Percentiles rank a stretch among this genome's conserved stretches.
Conservation (phyloP, 1,140 invertebrate genomes). For the Maniola jurtina region DNA sequence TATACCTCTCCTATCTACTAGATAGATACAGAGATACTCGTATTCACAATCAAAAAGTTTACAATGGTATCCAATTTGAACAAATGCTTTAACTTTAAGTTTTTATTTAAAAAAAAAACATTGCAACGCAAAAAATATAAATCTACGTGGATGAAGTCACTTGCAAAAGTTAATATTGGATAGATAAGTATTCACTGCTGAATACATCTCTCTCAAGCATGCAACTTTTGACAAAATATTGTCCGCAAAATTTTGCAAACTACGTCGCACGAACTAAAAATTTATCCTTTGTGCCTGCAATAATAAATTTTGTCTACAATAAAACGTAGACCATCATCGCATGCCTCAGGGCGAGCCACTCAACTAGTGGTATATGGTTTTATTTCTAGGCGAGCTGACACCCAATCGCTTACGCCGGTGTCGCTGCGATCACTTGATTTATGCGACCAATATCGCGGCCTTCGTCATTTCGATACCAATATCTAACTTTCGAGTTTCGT, state of each 20-base stretch:
- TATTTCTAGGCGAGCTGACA: conserved; percentile 71
- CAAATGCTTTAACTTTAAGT: too few relatives aligned
- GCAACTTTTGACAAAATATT: too few relatives aligned
- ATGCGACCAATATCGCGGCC: conserved; percentile 74
- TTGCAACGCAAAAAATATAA: too few relatives aligned
- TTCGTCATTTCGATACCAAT: conserved; percentile 61
- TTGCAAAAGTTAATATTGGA: too few relatives aligned
- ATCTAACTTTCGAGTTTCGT: conserved; percentile 48
- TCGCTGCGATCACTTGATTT: conserved; percentile 73
- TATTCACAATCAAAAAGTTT: too few relatives aligned
- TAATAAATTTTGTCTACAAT: conserved; percentile 10
- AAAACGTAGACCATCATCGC: conserved; percentile 26
- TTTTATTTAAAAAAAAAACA: too few relatives aligned
- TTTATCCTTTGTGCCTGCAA: neutral
- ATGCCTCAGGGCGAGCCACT: conserved; percentile 65
- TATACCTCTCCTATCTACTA: too few relatives aligned
- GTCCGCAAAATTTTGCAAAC: neutral
- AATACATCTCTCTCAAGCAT: too few relatives aligned
- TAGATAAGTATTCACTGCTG: too few relatives aligned
- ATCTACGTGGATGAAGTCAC: too few relatives aligned
- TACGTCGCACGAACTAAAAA: neutral
- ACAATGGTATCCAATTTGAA: too few relatives aligned
- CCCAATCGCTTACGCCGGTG: conserved; percentile 71
- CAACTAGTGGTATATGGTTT: conserved; percentile 70
- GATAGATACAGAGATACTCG: too few relatives aligned